Conservation (phyloP, 2,113 vertebrate genomes). For the Pycnonotus jocosus region DNA sequence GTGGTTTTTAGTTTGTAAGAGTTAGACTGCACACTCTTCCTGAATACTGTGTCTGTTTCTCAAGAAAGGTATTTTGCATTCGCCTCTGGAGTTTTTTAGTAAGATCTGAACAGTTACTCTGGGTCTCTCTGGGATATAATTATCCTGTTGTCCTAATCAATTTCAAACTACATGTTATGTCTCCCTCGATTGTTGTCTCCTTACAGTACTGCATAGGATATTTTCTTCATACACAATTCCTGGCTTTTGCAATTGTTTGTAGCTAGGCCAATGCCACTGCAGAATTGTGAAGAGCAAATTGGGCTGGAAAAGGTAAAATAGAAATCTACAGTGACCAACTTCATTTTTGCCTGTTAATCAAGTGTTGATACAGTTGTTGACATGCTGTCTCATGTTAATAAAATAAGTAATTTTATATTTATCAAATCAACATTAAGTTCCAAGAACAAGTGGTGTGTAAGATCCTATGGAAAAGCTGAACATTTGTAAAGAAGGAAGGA, state of each 20-base stretch:
- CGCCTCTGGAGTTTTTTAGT: not conserved
- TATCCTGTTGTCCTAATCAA: not conserved
- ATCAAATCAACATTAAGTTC: not conserved
- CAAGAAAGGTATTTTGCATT: not conserved
- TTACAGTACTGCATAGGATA: not conserved
- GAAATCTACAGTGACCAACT: not conserved
- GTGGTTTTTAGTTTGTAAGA: not conserved
- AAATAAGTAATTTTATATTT: not conserved
- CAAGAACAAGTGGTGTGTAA: not conserved
- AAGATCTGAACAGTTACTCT: not conserved
- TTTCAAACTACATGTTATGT: not conserved
- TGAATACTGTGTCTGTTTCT: not conserved
- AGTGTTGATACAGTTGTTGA: not conserved
- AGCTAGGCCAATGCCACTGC: not conserved
- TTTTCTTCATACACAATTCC: not conserved
- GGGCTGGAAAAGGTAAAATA: not conserved
- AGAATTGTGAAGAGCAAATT: not conserved
- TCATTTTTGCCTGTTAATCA: not conserved
- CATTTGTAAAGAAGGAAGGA: not conserved
- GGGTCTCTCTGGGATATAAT: not conserved
- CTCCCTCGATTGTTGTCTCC: not conserved
- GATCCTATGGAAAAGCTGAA: not conserved
- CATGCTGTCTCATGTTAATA: not conserved
- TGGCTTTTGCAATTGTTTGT: not conserved
- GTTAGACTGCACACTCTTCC: not conserved